Base-by-base conservation (phyloP, 2,888 invertebrate genomes). In the Patella ulyssiponensis region DNA sequence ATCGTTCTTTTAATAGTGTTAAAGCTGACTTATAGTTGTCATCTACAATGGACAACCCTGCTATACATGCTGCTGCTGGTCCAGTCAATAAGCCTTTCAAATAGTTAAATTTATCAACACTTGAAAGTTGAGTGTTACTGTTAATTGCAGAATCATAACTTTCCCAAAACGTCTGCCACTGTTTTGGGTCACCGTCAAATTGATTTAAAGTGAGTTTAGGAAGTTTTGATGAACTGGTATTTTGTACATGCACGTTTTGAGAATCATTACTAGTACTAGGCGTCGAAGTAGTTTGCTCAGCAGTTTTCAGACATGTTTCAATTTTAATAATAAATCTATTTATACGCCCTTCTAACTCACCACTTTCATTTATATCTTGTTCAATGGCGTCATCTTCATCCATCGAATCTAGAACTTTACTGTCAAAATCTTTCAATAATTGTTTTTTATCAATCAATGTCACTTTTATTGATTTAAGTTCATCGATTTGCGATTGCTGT, bases 151-250 rank as follows among this genome's bases (percentile, higher is more conserved):
- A 74, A 12, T 69, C 74, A 69, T 74, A 79, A 44, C 77, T 58
- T 15, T 79, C 77, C 79, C 79, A 78, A 69, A 79, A 79, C 52
- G 72, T 75, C 51, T 51, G 52, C 79, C 72, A 77, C 14, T 79
- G 15, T 33, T 77, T 15, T 17, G 58, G 70, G n/a, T 77, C 56
- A 64, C 75, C 79, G 69, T 27, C 64, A 64, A 79, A 79, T 5
- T 12, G n/a, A 44, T 53, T 52, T 51, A 79, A 74, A 33, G 77
- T 77, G 27, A 74, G 20, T 15, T 77, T 77, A 1, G 79, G 79
- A 20, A 79, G 53, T 69, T 77, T 79, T 58, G 58, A 20, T 33
- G 33, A 33, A 33, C 4, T 33, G 33, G 33, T 33, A 33, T 33
- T 33, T 20, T 11, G 14, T 58, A 14, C 4, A 17, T 9, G 15